Conservation (phyloP, 2,113 vertebrate species). For the Austrofundulus limnaeus region DNA sequence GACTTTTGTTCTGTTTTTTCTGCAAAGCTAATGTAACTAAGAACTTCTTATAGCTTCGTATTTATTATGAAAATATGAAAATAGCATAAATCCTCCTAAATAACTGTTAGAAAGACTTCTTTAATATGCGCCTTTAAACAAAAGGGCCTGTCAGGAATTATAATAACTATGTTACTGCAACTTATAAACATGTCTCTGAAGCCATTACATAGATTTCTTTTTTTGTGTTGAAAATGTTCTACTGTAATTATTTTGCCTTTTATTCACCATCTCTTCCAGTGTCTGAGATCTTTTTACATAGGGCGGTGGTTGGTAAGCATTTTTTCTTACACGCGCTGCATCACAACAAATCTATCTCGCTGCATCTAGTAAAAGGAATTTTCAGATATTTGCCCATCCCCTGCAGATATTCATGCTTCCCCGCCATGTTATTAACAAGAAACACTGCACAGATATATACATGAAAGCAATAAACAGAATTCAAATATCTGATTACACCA, state of each 20-base stretch:
- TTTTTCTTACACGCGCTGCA: slow-evolving; percentile 7
- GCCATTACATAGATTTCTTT: slow-evolving; percentile 10
- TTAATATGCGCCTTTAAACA: background rate
- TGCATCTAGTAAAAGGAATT: slow-evolving; percentile 38
- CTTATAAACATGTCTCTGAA: slow-evolving; percentile 14
- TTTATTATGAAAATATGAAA: slow-evolving; percentile 7
- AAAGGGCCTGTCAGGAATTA: slow-evolving; percentile 12
- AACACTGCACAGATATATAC: slow-evolving; percentile 28
- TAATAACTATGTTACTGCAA: slow-evolving; percentile 11
- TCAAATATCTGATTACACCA: slow-evolving; percentile 40
- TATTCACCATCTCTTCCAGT: slow-evolving; percentile 23
- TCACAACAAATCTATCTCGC: slow-evolving; percentile 20
- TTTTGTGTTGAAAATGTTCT: slow-evolving; percentile 14
- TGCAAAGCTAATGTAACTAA: background rate
- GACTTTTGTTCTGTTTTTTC: background rate
- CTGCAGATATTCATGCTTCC: slow-evolving; percentile 27
- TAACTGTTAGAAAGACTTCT: slow-evolving; percentile 1
- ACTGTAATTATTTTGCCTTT: slow-evolving; percentile 24
- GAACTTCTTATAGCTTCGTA: background rate
- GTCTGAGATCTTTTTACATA: slow-evolving; percentile 29
- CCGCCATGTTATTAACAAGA: slow-evolving; percentile 34
- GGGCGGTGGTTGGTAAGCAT: slow-evolving; percentile 21
- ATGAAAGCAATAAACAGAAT: slow-evolving; percentile 43
- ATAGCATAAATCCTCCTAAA: background rate
- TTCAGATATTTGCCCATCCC: slow-evolving; percentile 24